Percentiles rank a stretch among this genome's conserved stretches.
Evolutionary conservation across 2,797 vertebrate genomes (phyloP).

Genomic region (Lophius americanus): DNA sequence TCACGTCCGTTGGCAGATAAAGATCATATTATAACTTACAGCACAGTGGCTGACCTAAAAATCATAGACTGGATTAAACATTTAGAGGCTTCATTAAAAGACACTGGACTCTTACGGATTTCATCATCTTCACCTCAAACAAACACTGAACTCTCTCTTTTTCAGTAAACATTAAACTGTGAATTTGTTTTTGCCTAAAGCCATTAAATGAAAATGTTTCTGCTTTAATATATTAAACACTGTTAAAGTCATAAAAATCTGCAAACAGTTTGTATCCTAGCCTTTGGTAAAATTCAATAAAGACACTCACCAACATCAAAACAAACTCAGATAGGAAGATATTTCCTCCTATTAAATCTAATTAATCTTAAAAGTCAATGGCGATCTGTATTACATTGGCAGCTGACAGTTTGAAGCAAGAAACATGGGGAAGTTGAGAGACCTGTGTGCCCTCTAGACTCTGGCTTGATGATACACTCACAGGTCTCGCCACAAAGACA

Average conservation of each 20-base stretch:
- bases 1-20: conserved; percentile 41
- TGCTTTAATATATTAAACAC: not conserved
- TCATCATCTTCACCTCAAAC: not conserved
- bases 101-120: conserved; percentile 5
- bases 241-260: conserved; percentile 21
- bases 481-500: conserved; percentile 9
- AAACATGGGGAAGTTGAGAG: not conserved
- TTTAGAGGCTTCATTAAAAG: not conserved
- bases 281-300: conserved; percentile 59
- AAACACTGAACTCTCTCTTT: no score
- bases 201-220: no score
- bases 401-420: conserved; percentile 37
- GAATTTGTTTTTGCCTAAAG: no score
- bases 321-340: conserved; percentile 23
- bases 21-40: conserved; percentile 5
- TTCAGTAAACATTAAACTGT: no score
- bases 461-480: conserved; percentile 14
- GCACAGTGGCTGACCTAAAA: conserved; percentile 15
- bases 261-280: conserved; percentile 9
- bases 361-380: conserved; percentile 15
- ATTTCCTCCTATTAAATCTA: conserved; percentile 24
- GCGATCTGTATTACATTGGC: conserved; percentile 28
- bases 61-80: conserved; percentile 10
- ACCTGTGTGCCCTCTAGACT: conserved; percentile 18
- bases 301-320: conserved; percentile 35